Conservation (phyloP, 2,797 vertebrate genomes). For the Hydrocynus forskahlii region DNA sequence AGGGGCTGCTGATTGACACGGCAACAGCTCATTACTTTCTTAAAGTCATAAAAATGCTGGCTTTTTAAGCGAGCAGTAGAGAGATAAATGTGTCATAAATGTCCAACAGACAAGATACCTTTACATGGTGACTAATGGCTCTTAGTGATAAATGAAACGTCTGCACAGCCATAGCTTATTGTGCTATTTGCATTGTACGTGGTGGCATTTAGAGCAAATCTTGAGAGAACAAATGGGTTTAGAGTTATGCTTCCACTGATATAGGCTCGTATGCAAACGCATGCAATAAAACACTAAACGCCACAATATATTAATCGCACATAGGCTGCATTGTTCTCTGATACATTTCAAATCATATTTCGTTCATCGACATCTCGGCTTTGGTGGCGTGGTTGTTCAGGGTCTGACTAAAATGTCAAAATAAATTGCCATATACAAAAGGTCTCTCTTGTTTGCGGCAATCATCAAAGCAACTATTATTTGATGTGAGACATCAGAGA, state of each 20-base stretch:
- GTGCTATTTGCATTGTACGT: not conserved
- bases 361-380: not conserved
- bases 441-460: slow-evolving; percentile 32
- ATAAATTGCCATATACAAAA: slow-evolving; percentile 34
- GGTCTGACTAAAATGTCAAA: slow-evolving; percentile 45
- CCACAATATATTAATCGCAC: not conserved
- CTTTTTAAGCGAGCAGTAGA: not conserved
- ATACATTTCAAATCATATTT: not conserved
- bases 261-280: not conserved
- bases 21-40: slow-evolving; percentile 26
- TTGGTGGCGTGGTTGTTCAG: slow-evolving; percentile 10
- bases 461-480: slow-evolving; percentile 39
- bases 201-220: not conserved
- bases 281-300: slow-evolving; percentile 1
- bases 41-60: slow-evolving; percentile 4
- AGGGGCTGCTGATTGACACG: slow-evolving; percentile 30
- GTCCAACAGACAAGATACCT: not conserved
- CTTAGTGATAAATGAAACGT: slow-evolving; percentile 10
- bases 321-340: not conserved
- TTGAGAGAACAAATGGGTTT: not conserved
- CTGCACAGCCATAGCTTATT: not conserved
- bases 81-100: not conserved
- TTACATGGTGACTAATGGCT: not conserved
- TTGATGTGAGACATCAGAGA: slow-evolving; percentile 38
- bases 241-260: not conserved